Evolutionary conservation across 2,888 invertebrate species (phyloP), one percentile per base, ranked within the genome.

Genomic region (Latrodectus elegans): DNA sequence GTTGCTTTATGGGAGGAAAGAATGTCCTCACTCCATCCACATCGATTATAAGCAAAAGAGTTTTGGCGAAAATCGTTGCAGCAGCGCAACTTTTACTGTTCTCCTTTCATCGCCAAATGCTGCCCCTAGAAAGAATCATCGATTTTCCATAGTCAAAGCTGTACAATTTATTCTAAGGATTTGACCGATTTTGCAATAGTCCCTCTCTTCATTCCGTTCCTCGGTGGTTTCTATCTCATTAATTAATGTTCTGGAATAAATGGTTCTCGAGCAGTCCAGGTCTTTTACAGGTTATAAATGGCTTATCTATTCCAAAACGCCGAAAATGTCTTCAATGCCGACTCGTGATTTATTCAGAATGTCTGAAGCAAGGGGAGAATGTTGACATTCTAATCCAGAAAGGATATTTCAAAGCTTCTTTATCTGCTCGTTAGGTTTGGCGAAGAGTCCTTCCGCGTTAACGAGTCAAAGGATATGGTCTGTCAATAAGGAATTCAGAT

Each of bases 191-290:
- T 77, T 68, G 68, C 68, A 68, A 68, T 68, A 67, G 68, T 68
- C 26, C 52, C 26, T n/a, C 53, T 17, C 14, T 55, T 14, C 71
- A 71, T 71, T 71, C 51, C 14, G 38, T 38, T 38, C 38, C 38
- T 49, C 8, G 65, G 75, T 14, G 15, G 77, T 75, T 65, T 49
- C 38, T 75, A 49, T 75, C 75, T 64, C 75, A 75, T 77, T 68
- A 77, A 77, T 77, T 77, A 77, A 77, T 75, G 68, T 68, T 78
- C 77, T 68, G 55, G 77, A 78, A 78, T 78, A 68, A 53, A 78
- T 78, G 77, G 68, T 78, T 26, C 22, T 22, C 38, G 38, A 38
- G 38, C 38, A 38, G 38, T 38, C 38, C 38, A 38, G 38, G 26
- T 22, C 71, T 72, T 15, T 72, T 15, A 12, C 76, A 15, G 68